Conservation (phyloP, 1,140 invertebrate species). For the Lethrus apterus region DNA sequence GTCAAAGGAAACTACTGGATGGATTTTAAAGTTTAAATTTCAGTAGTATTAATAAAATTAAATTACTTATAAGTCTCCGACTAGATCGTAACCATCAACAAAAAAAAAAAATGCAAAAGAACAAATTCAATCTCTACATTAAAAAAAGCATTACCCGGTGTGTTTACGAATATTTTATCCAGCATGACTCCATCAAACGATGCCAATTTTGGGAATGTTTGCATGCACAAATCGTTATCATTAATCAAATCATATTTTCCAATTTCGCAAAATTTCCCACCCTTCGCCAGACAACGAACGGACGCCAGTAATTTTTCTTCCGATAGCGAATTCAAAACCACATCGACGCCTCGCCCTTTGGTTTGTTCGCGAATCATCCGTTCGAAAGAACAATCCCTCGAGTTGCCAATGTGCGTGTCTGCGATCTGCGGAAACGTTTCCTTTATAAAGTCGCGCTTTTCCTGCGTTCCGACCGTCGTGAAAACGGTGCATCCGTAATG, state of each 20-base stretch:
- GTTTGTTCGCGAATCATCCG: slow-evolving; percentile 50
- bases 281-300: slow-evolving; percentile 63
- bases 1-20: too few relatives aligned
- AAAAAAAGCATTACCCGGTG: slow-evolving; percentile 5
- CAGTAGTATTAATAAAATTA: too few relatives aligned
- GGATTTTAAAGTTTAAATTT: too few relatives aligned
- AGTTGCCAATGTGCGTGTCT: slow-evolving; percentile 49
- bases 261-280: slow-evolving; percentile 70
- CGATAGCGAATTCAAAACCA: slow-evolving; percentile 59
- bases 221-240: slow-evolving; percentile 58
- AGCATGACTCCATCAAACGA: slow-evolving; percentile 81
- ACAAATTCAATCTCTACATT: background rate
- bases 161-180: slow-evolving; percentile 68
- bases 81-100: too few relatives aligned
- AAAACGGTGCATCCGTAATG: slow-evolving; percentile 58
- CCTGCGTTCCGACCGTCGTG: slow-evolving; percentile 60
- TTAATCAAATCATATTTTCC: slow-evolving; percentile 66
- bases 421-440: slow-evolving; percentile 27
- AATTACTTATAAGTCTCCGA: too few relatives aligned
- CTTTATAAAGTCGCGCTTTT: slow-evolving; percentile 63
- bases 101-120: too few relatives aligned
- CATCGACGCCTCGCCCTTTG: slow-evolving; percentile 55
- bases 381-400: slow-evolving; percentile 54
- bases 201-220: slow-evolving; percentile 74
- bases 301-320: slow-evolving; percentile 65